Conservation (phyloP, 92 coral and sea anemone genomes). For the Phenganax stokvisi region DNA sequence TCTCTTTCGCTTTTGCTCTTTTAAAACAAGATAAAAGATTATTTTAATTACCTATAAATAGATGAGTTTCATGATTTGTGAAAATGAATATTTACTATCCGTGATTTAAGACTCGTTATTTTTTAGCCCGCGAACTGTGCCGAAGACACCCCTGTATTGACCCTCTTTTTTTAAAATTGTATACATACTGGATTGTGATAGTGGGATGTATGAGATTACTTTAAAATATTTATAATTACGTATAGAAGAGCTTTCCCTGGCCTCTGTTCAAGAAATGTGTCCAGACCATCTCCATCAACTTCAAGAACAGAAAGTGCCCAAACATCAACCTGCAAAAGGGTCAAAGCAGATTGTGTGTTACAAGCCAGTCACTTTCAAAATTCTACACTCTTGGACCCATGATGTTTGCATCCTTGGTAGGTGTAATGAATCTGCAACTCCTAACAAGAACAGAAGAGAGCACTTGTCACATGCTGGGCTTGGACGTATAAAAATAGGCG, state of each 20-base stretch:
- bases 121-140: too few species aligned
- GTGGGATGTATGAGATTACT: background rate
- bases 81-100: too few species aligned
- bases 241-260: conserved; percentile 54
- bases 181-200: background rate
- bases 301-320: conserved; percentile 5
- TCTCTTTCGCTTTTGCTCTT: too few species aligned
- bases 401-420: conserved; percentile 37
- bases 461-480: conserved; percentile 34
- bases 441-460: conserved; percentile 37
- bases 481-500: conserved; percentile 21
- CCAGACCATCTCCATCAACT: conserved; percentile 36
- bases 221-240: background rate
- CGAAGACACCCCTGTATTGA: too few species aligned
- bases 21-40: too few species aligned
- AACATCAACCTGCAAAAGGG: conserved; percentile 14
- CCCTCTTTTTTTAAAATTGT: too few species aligned
- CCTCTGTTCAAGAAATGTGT: conserved; percentile 56
- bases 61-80: too few species aligned
- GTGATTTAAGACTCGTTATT: too few species aligned
- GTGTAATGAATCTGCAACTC: conserved; percentile 28
- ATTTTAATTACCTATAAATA: too few species aligned
- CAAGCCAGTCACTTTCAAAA: conserved; percentile 28
- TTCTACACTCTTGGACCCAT: conserved; percentile 36
- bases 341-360: conserved; percentile 27